phyloP scores from a whole-genome alignment of 2,888 invertebrate species.

The Pheosia tremula region DNA sequence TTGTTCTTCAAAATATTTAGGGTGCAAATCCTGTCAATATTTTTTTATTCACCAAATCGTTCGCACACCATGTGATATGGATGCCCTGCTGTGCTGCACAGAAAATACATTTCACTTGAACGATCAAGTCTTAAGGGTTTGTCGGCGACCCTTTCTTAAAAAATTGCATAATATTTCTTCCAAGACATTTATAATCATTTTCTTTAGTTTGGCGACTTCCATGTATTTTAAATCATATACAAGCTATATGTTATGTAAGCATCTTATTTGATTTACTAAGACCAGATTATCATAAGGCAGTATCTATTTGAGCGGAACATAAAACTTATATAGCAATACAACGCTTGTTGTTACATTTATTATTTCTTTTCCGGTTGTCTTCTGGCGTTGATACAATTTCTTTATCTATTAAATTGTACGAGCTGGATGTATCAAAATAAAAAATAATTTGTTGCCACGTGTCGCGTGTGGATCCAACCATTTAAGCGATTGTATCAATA shows the following conservation, averaged over 20 bases:
- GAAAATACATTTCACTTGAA: slow-evolving; percentile 42
- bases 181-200: not conserved
- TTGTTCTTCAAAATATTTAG: not conserved
- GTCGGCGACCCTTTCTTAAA: not conserved
- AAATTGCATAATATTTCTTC: not conserved
- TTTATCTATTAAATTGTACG: not conserved
- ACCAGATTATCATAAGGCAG: no score
- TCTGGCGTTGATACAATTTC: no score
- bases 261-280: no score
- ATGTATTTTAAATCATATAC: no score
- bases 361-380: no score
- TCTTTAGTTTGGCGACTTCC: no score
- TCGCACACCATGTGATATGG: slow-evolving; percentile 26
- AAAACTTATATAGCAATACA: no score
- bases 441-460: not conserved
- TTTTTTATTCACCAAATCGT: slow-evolving; percentile 30
- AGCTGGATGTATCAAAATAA: not conserved
- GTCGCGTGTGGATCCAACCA: not conserved
- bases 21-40: slow-evolving; percentile 20
- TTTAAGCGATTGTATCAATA: not conserved
- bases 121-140: not conserved
- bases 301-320: no score
- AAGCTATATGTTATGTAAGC: no score
- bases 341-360: no score
- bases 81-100: slow-evolving; percentile 42